phyloP scores from a whole-genome alignment of 2,797 vertebrate genomes.

The Periparus ater region DNA sequence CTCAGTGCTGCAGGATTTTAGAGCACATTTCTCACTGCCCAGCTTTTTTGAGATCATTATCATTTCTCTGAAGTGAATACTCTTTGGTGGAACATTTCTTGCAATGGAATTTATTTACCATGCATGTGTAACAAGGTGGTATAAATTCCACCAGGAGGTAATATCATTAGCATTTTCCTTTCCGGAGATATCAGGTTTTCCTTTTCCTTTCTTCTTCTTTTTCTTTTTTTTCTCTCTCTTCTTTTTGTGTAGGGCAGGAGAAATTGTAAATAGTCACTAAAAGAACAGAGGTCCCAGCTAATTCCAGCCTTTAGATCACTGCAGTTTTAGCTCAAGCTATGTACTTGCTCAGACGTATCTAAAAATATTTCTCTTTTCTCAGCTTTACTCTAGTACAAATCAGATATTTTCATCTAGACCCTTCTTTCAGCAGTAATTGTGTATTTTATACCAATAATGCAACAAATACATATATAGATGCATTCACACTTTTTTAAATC shows the following conservation, averaged over 20 bases:
- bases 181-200: neutral
- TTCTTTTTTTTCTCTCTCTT: neutral
- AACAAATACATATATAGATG: neutral
- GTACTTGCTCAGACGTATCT: neutral
- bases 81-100: neutral
- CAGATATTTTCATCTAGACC: neutral
- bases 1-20: neutral
- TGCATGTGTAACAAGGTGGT: neutral
- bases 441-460: neutral
- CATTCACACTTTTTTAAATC: neutral
- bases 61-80: neutral
- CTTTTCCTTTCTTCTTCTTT: neutral
- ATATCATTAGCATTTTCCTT: neutral
- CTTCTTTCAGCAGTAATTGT: neutral
- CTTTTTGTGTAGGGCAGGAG: neutral
- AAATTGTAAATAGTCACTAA: neutral
- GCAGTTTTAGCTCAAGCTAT: neutral
- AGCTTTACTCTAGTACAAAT: neutral
- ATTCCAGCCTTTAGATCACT: neutral
- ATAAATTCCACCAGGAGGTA: neutral
- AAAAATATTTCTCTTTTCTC: neutral
- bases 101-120: neutral
- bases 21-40: neutral
- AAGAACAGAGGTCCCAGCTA: slow-evolving; percentile 1
- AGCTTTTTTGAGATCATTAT: neutral